These are phyloP conservation scores for Gallinago stenura DNA, from an alignment of 2,797 vertebrate species.

Conservation along the genomic window DNA sequence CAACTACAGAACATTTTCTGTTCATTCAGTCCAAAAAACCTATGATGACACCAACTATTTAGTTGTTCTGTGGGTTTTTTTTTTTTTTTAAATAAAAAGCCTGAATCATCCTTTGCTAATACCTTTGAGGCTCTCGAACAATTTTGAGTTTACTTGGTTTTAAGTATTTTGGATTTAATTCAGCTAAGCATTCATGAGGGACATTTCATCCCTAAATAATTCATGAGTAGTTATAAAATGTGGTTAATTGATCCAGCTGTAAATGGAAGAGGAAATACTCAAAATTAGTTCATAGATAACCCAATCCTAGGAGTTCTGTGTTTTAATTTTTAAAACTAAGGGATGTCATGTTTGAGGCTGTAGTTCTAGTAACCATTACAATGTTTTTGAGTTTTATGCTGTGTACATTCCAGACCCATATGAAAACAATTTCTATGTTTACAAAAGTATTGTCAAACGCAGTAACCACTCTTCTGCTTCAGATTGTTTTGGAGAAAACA, in stretches of 20 bases:
- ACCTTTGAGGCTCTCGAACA: background rate
- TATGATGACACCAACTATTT: background rate
- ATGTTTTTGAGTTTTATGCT: background rate
- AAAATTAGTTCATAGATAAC: background rate
- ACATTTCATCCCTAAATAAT: conserved; percentile 4
- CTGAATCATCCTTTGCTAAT: background rate
- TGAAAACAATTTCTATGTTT: background rate
- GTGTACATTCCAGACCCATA: background rate
- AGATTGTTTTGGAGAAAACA: background rate
- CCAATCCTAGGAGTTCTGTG: background rate
- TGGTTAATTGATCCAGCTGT: background rate
- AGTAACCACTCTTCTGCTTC: background rate
- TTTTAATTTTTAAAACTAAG: background rate
- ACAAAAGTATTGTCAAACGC: background rate
- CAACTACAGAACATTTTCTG: background rate
- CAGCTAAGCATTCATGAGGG: background rate
- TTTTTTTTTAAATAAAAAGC: background rate
- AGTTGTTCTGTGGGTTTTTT: background rate
- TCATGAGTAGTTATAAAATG: background rate
- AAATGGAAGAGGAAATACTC: background rate
- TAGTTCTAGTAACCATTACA: background rate
- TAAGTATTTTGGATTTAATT: conserved; percentile 2
- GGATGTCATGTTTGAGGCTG: background rate
- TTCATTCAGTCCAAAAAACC: background rate
- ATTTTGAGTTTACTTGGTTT: background rate